Evolutionary conservation across 2,888 invertebrate genomes (phyloP).

Genomic region (Eulithis testata): DNA sequence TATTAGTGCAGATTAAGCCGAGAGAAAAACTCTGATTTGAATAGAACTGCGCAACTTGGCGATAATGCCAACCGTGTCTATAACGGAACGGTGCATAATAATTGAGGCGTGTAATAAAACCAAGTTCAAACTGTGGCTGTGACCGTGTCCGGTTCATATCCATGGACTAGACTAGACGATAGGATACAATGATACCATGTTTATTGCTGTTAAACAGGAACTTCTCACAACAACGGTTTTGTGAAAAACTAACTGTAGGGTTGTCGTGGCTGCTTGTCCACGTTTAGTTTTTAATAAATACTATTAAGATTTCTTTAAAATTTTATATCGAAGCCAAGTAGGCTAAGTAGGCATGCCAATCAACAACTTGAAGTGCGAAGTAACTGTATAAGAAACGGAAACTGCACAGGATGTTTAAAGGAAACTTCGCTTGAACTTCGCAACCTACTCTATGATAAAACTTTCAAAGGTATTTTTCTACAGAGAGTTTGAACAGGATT

Average conservation of each 20-base stretch:
- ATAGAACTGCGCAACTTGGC: constrained; percentile 50
- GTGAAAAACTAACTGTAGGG: no score
- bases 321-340: no score
- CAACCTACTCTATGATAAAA: background rate
- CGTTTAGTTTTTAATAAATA: no score
- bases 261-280: no score
- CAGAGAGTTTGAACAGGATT: constrained; percentile 5
- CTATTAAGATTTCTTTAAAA: no score
- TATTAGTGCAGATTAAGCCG: constrained; percentile 50
- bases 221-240: background rate
- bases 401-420: constrained; percentile 18
- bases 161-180: constrained; percentile 16
- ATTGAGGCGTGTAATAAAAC: constrained; percentile 47
- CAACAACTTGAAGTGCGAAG: constrained; percentile 5
- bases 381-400: constrained; percentile 8
- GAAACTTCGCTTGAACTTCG: constrained; percentile 6
- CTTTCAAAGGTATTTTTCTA: constrained; percentile 2
- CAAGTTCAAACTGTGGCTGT: constrained; percentile 38
- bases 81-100: constrained; percentile 51
- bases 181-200: constrained; percentile 24
- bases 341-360: constrained; percentile 1
- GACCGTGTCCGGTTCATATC: constrained; percentile 35
- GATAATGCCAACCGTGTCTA: constrained; percentile 42
- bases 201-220: constrained; percentile 19
- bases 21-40: constrained; percentile 46